Conservation (phyloP, 30 jellyfish, hydroid and myxozoan species). For the Hydra vulgaris region DNA sequence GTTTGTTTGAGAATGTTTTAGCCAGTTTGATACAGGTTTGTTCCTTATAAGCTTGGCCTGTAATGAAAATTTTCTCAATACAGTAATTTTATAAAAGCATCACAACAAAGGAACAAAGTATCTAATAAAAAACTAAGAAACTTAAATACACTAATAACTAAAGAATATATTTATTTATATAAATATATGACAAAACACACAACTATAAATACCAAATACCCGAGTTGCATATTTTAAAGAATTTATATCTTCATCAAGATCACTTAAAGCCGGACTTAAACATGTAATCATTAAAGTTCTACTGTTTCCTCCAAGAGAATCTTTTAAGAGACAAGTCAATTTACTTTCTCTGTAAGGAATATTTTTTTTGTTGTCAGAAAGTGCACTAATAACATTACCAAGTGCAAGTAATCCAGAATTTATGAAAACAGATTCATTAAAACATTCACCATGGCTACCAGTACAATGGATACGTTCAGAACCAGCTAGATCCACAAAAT, state of each 20-base stretch:
- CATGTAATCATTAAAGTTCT: conserved; percentile 78
- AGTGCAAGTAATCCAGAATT: conserved; percentile 86
- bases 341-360: conserved; percentile 94
- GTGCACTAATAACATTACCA: conserved; percentile 91
- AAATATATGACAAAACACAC: not conserved
- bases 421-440: conserved; percentile 81
- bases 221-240: conserved; percentile 73
- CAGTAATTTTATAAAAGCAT: no score
- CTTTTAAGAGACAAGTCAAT: conserved; percentile 81
- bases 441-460: conserved; percentile 91
- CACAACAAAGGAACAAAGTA: no score
- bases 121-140: no score
- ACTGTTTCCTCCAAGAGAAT: conserved; percentile 97
- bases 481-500: conserved; percentile 96
- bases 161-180: no score
- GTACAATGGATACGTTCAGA: conserved; percentile 95
- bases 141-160: no score
- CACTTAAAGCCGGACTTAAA: conserved; percentile 61
- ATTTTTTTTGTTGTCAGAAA: conserved; percentile 64
- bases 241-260: conserved; percentile 69
- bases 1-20: no score
- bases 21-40: no score
- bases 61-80: no score
- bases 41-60: no score
- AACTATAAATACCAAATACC: no score